A percentile compares a stretch with the other conserved stretches of the same genome.
phyloP scores from a whole-genome alignment of 2,113 vertebrate genomes.

The Corythaixoides concolor region DNA sequence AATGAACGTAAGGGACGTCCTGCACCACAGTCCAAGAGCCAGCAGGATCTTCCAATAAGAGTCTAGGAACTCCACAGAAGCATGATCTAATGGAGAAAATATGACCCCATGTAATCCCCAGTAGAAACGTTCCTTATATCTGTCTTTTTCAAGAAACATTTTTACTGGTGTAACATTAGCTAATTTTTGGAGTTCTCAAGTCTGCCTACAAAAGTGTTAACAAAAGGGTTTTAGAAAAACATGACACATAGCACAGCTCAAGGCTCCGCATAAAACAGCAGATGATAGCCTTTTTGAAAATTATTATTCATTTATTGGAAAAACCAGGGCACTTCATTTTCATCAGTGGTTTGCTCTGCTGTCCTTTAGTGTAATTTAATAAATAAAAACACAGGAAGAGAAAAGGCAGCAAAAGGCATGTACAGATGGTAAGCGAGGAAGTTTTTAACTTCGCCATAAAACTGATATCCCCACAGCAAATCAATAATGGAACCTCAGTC shows the following conservation, averaged over 20 bases:
- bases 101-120: not conserved
- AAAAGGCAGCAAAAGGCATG: not conserved
- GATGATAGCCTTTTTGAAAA: not conserved
- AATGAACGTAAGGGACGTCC: not conserved
- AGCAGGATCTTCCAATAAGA: not conserved
- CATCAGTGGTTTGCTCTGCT: not conserved
- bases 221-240: not conserved
- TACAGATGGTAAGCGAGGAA: not conserved
- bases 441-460: not conserved
- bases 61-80: not conserved
- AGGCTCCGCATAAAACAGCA: not conserved
- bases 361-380: not conserved
- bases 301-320: not conserved
- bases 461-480: not conserved
- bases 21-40: not conserved
- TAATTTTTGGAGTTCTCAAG: conserved; percentile 10
- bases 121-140: not conserved
- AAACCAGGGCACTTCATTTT: not conserved
- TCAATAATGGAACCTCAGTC: not conserved
- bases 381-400: not conserved
- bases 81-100: not conserved
- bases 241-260: not conserved
- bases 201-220: not conserved
- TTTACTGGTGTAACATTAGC: not conserved
- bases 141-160: not conserved